Evolutionary conservation across 2,888 invertebrate species (phyloP).

Genomic region (Ormyrus pomaceus): DNA sequence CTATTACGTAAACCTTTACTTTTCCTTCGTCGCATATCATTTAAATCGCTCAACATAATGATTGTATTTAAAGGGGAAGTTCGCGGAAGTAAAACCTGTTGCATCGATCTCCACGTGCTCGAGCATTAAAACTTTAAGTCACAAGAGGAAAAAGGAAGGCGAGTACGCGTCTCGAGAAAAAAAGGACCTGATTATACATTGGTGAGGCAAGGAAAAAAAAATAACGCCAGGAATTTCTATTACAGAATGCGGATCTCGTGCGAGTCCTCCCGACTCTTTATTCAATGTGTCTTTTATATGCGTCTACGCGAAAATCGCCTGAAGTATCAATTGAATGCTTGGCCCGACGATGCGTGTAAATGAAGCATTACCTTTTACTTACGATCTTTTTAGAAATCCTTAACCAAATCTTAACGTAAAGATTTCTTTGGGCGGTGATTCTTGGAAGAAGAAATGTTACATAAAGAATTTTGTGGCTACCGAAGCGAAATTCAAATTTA

Average conservation of each 20-base stretch:
- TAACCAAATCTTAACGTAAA: too few relatives aligned
- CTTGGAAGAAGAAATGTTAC: conserved; percentile 4
- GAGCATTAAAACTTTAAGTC: conserved; percentile 35
- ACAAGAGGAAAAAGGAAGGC: not conserved
- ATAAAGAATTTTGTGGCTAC: not conserved
- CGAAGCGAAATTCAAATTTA: conserved; percentile 14
- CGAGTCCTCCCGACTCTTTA: conserved; percentile 21
- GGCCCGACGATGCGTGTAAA: not conserved
- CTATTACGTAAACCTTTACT: conserved; percentile 18
- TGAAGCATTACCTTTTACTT: conserved; percentile 24
- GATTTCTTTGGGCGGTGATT: too few relatives aligned
- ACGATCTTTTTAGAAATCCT: not conserved
- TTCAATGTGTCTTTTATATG: conserved; percentile 17
- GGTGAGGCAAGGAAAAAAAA: conserved; percentile 1
- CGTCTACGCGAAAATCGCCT: conserved; percentile 2
- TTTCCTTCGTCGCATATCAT: conserved; percentile 32
- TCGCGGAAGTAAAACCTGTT: conserved; percentile 46
- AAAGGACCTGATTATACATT: conserved; percentile 17
- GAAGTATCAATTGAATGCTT: conserved; percentile 31
- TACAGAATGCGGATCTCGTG: conserved; percentile 35
- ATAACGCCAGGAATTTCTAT: conserved; percentile 21
- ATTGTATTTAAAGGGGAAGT: conserved; percentile 45
- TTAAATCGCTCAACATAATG: conserved; percentile 23
- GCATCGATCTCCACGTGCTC: conserved; percentile 22
- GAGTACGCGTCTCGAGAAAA: conserved; percentile 4